Conservation (phyloP, 2,113 vertebrate genomes). For the Pampusana beccarii region DNA sequence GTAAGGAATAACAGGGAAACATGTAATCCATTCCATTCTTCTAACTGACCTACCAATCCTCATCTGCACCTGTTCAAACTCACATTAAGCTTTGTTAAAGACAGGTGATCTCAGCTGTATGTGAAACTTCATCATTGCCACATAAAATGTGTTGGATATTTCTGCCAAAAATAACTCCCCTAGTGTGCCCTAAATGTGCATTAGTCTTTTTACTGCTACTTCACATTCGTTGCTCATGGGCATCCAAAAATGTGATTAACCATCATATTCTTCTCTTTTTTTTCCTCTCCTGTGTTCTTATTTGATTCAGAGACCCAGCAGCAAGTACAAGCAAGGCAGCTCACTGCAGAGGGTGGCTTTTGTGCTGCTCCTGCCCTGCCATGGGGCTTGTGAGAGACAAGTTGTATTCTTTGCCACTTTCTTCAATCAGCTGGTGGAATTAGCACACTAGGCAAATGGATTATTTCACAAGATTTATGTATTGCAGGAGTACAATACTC, state of each 20-base stretch:
- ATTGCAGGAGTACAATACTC: background rate
- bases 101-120: background rate
- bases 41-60: background rate
- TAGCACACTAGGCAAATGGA: background rate
- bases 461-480: background rate
- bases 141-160: background rate
- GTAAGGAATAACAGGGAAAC: background rate
- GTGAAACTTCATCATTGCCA: background rate
- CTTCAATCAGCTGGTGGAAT: background rate
- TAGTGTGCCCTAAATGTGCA: background rate
- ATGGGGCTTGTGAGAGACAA: background rate
- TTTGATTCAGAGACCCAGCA: background rate
- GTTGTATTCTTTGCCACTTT: background rate
- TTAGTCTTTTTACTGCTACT: background rate
- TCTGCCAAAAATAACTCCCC: background rate
- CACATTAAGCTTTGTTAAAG: background rate
- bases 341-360: background rate
- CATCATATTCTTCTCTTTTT: background rate
- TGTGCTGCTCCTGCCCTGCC: background rate
- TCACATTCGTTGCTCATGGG: background rate
- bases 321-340: background rate
- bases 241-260: background rate
- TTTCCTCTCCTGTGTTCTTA: background rate
- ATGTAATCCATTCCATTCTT: background rate
- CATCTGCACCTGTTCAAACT: background rate